Conservation (phyloP, 2,797 vertebrate genomes). For the Paramormyrops hopkinsi region DNA sequence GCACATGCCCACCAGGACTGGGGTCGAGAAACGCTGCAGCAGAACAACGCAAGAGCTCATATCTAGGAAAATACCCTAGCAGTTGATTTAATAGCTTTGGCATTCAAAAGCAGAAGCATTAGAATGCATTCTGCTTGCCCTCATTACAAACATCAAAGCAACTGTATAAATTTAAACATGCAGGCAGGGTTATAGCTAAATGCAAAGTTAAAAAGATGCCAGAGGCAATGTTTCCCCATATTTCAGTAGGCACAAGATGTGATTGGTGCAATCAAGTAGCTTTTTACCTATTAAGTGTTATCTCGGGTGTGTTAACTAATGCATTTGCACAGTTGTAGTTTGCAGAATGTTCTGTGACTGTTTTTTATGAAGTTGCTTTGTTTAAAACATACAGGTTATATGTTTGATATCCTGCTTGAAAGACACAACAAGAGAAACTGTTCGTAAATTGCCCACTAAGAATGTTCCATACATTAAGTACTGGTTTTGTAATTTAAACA, state of each 20-base stretch:
- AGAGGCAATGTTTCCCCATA: background rate
- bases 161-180: background rate
- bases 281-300: background rate
- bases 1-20: background rate
- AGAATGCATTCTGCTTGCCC: constrained; percentile 9
- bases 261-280: background rate
- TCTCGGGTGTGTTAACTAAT: background rate
- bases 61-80: background rate
- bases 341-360: background rate
- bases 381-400: background rate
- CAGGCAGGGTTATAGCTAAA: background rate
- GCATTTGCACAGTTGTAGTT: background rate
- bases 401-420: background rate
- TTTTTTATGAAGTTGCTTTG: background rate
- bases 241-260: background rate
- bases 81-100: background rate
- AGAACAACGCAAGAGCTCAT: background rate
- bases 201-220: background rate
- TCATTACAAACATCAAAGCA: background rate
- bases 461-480: background rate
- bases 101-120: background rate
- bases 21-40: background rate
- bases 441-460: background rate
- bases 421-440: background rate
- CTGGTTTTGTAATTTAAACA: background rate